Base-by-base conservation (phyloP, 2,113 vertebrate genomes). In the Lathamus discolor region DNA sequence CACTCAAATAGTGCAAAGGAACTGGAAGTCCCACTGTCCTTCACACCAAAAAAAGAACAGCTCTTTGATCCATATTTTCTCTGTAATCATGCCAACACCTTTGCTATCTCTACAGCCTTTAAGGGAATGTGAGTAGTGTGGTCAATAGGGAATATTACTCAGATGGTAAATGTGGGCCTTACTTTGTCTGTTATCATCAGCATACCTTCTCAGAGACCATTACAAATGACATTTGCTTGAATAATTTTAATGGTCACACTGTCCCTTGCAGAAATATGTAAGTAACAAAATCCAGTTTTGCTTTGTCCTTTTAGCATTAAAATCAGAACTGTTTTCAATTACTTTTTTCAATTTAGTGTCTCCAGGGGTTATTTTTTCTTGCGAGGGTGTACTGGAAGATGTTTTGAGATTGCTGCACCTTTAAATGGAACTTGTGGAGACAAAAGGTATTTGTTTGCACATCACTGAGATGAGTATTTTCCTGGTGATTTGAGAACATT, bases 381-480 rank as follows among this genome's bases (percentile, higher is more conserved):
- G 75, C 35, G 35, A 89, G 37, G 22, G n/a, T 88, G 49, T 88
- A 35, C 35, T 9, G 84, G 81, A 90, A 88, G 39, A 61, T 77
- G 13, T 59, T 94, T 95, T 86, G 77, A 95, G 90, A 62, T 86
- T 67, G 73, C 31, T 96, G 52, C 81, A 69, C 49, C 66, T 96
- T 95, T 88, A 96, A 97, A 92, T 88, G 41, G 84, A 83, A 83
- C 27, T 79, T 48, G 61, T 67, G 88, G 86, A 68, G 83, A 84
- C 54, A 78, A 70, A 72, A 64, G 41, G 24, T 89, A 57, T 86
- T 80, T 81, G 84, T 57, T 97, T 90, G 74, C 80, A 90, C 85
- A 72, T 96, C 84, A 33, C 46, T 92, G 94, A 91, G 90, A 87
- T 96, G 83, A 92, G 43, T 90, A 41, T 78, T 81, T 79, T 97